These are phyloP conservation scores for Meandrina meandrites DNA, from an alignment of 92 coral and sea anemone species.

Conservation along the genomic window DNA sequence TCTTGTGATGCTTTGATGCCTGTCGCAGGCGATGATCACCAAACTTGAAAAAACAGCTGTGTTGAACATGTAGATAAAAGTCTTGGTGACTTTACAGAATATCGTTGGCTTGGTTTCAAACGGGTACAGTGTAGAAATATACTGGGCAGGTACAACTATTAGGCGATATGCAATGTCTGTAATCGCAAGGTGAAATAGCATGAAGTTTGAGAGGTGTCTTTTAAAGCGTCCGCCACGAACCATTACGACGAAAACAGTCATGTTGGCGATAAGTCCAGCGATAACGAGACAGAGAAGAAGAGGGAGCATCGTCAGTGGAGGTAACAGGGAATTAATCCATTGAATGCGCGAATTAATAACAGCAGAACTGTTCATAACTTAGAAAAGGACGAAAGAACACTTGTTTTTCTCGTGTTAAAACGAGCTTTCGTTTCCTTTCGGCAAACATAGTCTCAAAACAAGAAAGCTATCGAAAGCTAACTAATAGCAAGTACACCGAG, in stretches of 20 bases:
- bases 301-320: too few species aligned
- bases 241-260: conserved; percentile 24
- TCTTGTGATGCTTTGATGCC: conserved; percentile 28
- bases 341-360: too few species aligned
- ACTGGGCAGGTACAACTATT: conserved; percentile 5
- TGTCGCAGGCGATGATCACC: conserved; percentile 32
- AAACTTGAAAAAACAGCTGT: conserved; percentile 22
- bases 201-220: conserved; percentile 32
- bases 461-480: too few species aligned
- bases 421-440: too few species aligned
- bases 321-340: too few species aligned
- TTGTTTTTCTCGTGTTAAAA: too few species aligned
- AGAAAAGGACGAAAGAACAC: too few species aligned
- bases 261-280: conserved; percentile 19
- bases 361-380: too few species aligned
- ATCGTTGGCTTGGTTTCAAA: neutral
- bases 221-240: conserved; percentile 3
- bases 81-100: conserved; percentile 4
- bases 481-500: too few species aligned
- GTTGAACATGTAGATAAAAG: neutral
- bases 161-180: conserved; percentile 17
- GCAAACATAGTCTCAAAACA: too few species aligned
- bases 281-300: neutral
- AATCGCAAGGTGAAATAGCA: conserved; percentile 27
- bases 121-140: neutral